Evolutionary conservation across 2,113 vertebrate species (phyloP).

Genomic region (Reinhardtius hippoglossoides): DNA sequence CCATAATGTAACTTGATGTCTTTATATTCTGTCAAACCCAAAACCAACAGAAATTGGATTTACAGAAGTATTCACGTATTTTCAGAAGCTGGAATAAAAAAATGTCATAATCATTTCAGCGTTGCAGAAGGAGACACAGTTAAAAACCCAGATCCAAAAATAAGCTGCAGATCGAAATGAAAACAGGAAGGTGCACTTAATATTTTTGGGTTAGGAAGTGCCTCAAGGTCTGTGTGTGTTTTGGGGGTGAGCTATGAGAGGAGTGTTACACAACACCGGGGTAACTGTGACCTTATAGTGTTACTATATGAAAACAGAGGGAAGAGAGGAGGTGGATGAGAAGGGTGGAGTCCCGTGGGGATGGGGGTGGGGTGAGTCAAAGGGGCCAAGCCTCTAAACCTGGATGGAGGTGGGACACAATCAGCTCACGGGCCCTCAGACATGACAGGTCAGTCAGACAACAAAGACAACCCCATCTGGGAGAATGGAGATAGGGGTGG

Average conservation of each 20-base stretch:
- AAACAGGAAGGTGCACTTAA: constrained; percentile 9
- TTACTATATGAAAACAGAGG: neutral
- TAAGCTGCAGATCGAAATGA: constrained; percentile 21
- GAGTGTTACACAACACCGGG: constrained; percentile 20
- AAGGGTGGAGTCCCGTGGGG: constrained; percentile 2
- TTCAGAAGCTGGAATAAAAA: neutral
- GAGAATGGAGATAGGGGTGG: constrained; percentile 39
- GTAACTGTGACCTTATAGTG: constrained; percentile 43
- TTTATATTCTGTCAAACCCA: too few relatives aligned
- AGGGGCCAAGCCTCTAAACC: neutral
- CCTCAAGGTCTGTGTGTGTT: constrained; percentile 30
- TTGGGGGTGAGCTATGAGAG: constrained; percentile 18
- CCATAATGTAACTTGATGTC: too few relatives aligned
- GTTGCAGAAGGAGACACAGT: neutral
- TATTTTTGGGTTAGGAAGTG: constrained; percentile 43
- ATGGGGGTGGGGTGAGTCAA: neutral
- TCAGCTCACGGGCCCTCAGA: constrained; percentile 41
- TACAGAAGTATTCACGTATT: constrained; percentile 15
- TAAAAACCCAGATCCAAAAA: constrained; percentile 14
- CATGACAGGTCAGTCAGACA: constrained; percentile 50
- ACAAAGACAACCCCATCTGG: constrained; percentile 74
- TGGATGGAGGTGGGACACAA: constrained; percentile 21
- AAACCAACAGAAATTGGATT: too few relatives aligned
- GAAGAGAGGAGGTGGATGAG: constrained; percentile 1
- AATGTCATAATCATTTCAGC: too few relatives aligned